Evolutionary conservation across 2,797 vertebrate species (phyloP).

Genomic region (Ambastaia sidthimunki): DNA sequence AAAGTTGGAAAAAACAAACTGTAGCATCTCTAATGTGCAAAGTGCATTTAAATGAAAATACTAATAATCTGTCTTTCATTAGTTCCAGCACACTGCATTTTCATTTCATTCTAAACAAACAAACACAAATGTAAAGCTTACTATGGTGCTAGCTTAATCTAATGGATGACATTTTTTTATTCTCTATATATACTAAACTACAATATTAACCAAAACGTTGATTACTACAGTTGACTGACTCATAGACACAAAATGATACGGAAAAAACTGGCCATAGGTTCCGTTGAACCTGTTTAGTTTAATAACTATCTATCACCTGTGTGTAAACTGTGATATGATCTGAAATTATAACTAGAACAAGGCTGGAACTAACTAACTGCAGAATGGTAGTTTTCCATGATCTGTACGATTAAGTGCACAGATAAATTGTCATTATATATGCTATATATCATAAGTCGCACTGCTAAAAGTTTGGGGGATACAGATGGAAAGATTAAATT

Average conservation of each 20-base stretch:
- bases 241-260: background rate
- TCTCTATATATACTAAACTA: background rate
- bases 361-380: background rate
- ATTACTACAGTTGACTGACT: conserved; percentile 1
- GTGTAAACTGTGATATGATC: no score
- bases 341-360: no score
- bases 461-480: no score
- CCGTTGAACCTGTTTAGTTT: no score
- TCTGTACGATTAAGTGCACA: background rate
- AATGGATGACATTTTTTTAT: conserved; percentile 9
- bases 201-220: background rate
- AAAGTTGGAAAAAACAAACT: background rate
- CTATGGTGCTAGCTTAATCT: background rate
- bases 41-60: conserved; percentile 16
- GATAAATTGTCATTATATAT: background rate
- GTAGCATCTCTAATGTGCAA: background rate
- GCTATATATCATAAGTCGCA: no score
- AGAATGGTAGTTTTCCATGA: background rate
- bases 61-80: conserved; percentile 34
- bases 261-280: no score
- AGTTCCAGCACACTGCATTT: conserved; percentile 25
- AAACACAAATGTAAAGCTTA: background rate
- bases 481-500: no score
- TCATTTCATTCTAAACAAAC: background rate
- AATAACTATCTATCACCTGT: no score